Evolutionary conservation across 2,888 invertebrate genomes (phyloP).

Genomic region (Tuberolachnus salignus): DNA sequence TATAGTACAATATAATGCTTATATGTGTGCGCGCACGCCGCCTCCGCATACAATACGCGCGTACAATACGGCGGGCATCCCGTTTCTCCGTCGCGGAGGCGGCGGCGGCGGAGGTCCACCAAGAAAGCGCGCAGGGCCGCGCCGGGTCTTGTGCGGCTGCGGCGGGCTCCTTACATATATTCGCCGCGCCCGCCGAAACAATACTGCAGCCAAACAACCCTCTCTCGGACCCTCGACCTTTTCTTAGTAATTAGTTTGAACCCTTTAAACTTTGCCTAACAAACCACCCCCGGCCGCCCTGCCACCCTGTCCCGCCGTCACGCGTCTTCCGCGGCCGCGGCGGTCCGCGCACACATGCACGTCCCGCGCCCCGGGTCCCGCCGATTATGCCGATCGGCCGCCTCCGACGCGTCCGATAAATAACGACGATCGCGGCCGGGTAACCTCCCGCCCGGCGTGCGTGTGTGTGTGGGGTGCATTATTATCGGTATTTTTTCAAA

Average conservation of each 20-base stretch:
- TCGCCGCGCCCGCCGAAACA: conserved; percentile 42
- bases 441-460: conserved; percentile 20
- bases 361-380: not conserved
- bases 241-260: conserved; percentile 57
- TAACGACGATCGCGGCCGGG: conserved; percentile 29
- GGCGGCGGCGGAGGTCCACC: conserved; percentile 25
- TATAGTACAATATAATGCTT: conserved; percentile 15
- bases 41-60: not conserved
- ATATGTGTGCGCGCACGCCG: not conserved
- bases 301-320: not conserved
- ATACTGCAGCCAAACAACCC: conserved; percentile 40
- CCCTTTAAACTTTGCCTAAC: conserved; percentile 57
- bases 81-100: not conserved
- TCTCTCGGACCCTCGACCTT: conserved; percentile 56
- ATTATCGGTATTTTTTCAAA: too few species aligned
- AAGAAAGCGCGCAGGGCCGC: conserved; percentile 28
- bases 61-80: too few species aligned
- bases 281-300: conserved; percentile 35
- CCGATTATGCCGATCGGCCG: conserved; percentile 43
- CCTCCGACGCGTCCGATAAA: conserved; percentile 29
- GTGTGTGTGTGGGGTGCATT: too few species aligned
- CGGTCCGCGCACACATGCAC: not conserved
- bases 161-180: conserved; percentile 48
- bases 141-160: conserved; percentile 22
- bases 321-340: not conserved